Base-by-base conservation (phyloP, 2,797 vertebrate genomes). In the Muscicapa striata region DNA sequence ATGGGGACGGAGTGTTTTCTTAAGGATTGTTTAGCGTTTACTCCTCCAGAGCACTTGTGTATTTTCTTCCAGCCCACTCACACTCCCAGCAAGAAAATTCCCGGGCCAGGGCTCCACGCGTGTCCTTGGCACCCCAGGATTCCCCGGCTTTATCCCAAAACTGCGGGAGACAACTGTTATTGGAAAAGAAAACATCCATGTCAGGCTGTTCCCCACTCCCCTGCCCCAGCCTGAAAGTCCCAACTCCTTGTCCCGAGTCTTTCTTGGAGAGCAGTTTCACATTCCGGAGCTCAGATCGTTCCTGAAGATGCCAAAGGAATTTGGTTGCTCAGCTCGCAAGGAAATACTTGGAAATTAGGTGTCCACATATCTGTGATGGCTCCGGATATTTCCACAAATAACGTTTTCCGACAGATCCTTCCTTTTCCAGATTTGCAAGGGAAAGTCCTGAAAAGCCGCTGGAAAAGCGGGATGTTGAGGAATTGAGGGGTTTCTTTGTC, bases 1-100 rank as follows among this genome's bases (percentile, higher is more conserved):
- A 2, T 4, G 75, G 57, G 75, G 61, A 59, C 54, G 32, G 22
- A 3, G 5, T 96, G 90, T 96, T 97, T 82, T 83, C 67, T 40
- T 83, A 96, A 87, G 94, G 89, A 87, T 95, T 95, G 93, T 94
- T 97, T 92, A 24, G 68, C 29, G 34, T 92, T 92, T 64, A 30
- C 62, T 68, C 92, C 93, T 89, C 94, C 61, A 40, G 85, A 95
- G 90, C 86, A 0, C 48, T 79, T 79, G 26, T 87, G 68, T 84
- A 2, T 97, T 94, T 82, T 87, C 45, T 95, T 93, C 59, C 92
- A 34, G 86, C 94, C 92, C 90, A 73, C 95, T 96, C 90, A 29
- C 55, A 49, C 15, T 76, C 94, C 88, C 95, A 87, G 96, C 94
- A 49, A 87, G 90, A 84, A 48, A 84, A 92, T 61, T 36, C 86